phyloP scores from a whole-genome alignment of 2,797 vertebrate species.

The Periparus ater region DNA sequence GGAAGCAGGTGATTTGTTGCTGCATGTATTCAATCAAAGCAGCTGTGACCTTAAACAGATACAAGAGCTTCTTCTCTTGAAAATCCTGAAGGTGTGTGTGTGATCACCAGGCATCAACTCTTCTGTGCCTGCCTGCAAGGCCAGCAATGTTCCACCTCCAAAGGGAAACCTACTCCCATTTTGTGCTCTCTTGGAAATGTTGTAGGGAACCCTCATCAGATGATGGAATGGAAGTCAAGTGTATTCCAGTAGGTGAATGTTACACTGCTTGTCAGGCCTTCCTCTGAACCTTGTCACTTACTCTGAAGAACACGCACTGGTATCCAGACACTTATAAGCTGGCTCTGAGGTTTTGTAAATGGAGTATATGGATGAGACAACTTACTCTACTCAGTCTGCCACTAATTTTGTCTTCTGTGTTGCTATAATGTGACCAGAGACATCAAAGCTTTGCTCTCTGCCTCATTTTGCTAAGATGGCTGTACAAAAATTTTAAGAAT shows the following conservation, averaged over 20 bases:
- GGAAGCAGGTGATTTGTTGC: neutral
- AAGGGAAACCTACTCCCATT: neutral
- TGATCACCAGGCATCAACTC: neutral
- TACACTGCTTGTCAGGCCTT: neutral
- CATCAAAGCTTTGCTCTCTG: neutral
- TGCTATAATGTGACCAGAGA: neutral
- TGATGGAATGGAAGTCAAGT: neutral
- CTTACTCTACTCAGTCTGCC: neutral
- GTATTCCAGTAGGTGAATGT: neutral
- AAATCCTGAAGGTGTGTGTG: neutral
- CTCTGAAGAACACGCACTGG: neutral
- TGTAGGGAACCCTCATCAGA: neutral
- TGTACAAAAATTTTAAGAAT: neutral
- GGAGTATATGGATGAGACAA: neutral
- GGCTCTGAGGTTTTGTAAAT: neutral
- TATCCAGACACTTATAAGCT: neutral
- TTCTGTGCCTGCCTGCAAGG: neutral
- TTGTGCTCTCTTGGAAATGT: neutral
- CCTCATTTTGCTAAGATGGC: neutral
- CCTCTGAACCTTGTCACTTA: neutral
- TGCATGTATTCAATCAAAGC: neutral
- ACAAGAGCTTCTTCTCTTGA: neutral
- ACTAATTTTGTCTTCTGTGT: neutral
- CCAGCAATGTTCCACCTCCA: neutral
- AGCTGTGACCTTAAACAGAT: neutral